Conservation (phyloP, 2,797 vertebrate species). For the Ctenopoma multispine region DNA sequence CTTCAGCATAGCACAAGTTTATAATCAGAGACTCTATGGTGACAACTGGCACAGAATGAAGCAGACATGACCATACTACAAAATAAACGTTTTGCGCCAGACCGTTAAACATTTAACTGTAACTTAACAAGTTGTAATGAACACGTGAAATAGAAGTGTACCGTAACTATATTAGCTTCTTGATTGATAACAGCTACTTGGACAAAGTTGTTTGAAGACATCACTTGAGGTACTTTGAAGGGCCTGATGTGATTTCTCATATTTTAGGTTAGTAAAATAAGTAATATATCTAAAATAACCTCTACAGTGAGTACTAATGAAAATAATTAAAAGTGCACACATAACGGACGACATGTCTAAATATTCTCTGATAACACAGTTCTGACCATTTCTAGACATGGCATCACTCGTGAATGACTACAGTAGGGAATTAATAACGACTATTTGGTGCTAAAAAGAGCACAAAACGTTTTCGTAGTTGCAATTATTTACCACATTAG, state of each 20-base stretch:
- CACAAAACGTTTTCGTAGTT: background rate
- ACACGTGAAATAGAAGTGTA: background rate
- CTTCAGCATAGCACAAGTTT: slow-evolving; percentile 55
- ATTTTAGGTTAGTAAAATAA: background rate
- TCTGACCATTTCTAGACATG: background rate
- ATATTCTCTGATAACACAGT: background rate
- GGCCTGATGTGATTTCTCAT: background rate
- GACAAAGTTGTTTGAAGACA: background rate
- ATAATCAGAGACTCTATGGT: slow-evolving; percentile 48
- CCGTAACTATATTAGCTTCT: background rate
- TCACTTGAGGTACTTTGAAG: background rate
- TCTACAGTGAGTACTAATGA: background rate
- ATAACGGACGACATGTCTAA: background rate
- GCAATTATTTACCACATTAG: background rate
- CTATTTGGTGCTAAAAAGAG: background rate
- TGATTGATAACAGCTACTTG: too few relatives aligned
- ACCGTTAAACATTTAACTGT: too few relatives aligned
- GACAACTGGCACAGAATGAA: slow-evolving; percentile 23
- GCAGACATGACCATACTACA: background rate
- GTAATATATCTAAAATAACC: background rate
- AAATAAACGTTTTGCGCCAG: background rate
- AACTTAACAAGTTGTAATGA: too few relatives aligned
- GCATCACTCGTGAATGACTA: background rate
- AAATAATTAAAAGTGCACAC: background rate
- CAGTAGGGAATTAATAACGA: background rate